Base-by-base conservation (phyloP, 1,140 invertebrate genomes). In the Dinothrombium tinctorium region DNA sequence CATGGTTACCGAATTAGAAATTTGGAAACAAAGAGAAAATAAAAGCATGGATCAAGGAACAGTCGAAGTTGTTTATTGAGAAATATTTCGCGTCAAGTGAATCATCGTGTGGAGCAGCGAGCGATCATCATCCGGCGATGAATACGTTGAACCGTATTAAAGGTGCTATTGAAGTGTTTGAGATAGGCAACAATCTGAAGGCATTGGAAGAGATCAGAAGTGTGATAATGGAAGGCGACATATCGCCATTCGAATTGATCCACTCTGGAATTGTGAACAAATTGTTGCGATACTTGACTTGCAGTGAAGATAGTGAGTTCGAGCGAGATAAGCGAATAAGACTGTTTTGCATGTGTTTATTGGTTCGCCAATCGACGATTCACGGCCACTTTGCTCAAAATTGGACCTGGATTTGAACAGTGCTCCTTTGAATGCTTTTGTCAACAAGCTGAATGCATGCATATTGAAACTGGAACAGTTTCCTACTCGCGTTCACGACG, bases 381-480 rank as follows among this genome's bases (percentile, higher is more conserved):
- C 77, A 58, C 82, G 84, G 5, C 5, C 23, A 8, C 3, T n/a
- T 38, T 12, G 4, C 7, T 12, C 12, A 17, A 39, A 37, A 22
- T 14, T 39, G 4, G 24, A 40, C 9, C 15, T 45, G 29, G 47
- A 43, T 25, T 39, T 52, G 3, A 50, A 69, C 56, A 59, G 69
- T 11, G 59, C 66, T n/a, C 68, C 73, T 33, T 72, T 95, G 53
- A 68, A 70, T 24, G 72, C 75, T 35, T 68, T 98, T 21, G 79
- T 95, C 35, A 63, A 68, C 25, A 96, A 95, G 63, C 62, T 98
- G 11, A 84, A 86, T 58, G 83, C 82, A 42, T 95, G 89, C 60
- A 74, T 96, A 26, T 87, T 86, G 24, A 90, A 96, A 55, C 60
- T 96, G 50, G 92, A 99, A 64, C 92, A 98, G 62, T 95, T 96